Base-by-base conservation (phyloP, 2,113 vertebrate species). In the Cervus canadensis region DNA sequence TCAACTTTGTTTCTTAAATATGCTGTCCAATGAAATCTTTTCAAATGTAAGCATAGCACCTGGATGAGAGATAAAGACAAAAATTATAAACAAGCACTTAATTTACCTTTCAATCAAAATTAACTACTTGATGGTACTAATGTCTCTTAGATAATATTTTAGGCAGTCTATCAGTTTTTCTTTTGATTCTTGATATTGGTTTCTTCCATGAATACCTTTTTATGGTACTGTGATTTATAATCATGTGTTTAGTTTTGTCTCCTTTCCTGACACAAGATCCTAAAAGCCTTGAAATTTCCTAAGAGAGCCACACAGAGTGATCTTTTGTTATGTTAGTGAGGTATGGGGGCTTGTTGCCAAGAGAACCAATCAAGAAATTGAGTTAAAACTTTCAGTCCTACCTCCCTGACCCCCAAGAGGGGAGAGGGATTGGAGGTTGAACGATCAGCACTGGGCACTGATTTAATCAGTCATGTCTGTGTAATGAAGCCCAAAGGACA, bases 1-100 rank as follows among this genome's bases (percentile, higher is more conserved):
- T 99, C 99, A 78, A 99, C 99, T 98, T 99, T 99, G 98, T 99
- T 99, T 95, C 99, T 99, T 98, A 99, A 98, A 99, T 99, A 99
- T 0, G 99, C 99, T 40, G 99, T 99, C 99, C 99, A 99, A 97
- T 99, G 99, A 98, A 99, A 99, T 97, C 99, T 99, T 97, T 99
- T 99, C 97, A 99, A 99, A 98, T 99, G 99, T 98, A 99, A 99
- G 99, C 99, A 99, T 88, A 99, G 99, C 98, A 99, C 99, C 99
- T 99, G 89, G 74, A 60, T 50, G 40, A 89, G 14, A 91, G 64
- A 76, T 7, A n/a, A 54, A 19, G 36, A 86, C 45, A 83, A 23
- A 85, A 67, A 71, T 9, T 79, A 40, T 94, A 48, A 89, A 84
- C 13, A 54, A 19, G 21, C 71, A 16, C 45, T 25, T 14, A n/a